These are phyloP conservation scores for Pristiophorus japonicus DNA, from an alignment of 2,113 vertebrate species.

Conservation along the genomic window DNA sequence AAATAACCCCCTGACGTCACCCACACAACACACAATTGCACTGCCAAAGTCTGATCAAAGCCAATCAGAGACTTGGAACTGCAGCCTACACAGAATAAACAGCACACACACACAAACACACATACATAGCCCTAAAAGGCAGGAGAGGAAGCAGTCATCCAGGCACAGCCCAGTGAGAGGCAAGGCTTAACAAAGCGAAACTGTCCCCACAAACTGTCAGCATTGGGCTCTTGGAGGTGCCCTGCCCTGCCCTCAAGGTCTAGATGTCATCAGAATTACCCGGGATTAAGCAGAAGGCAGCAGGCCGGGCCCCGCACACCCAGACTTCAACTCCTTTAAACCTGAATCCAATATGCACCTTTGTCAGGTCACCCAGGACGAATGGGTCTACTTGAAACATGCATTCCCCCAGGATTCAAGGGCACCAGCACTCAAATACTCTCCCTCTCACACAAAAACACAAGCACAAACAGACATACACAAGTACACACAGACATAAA, in stretches of 20 bases:
- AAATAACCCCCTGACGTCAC: constrained; percentile 40
- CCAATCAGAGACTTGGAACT: not conserved
- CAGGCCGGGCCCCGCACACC: not conserved
- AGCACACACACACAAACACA: not conserved
- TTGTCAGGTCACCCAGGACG: not conserved
- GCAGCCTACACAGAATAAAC: constrained; percentile 20
- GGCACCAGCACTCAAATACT: not conserved
- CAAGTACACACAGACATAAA: not conserved
- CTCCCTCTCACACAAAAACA: not conserved
- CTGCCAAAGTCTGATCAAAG: constrained; percentile 14
- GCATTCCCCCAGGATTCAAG: not conserved
- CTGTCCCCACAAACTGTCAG: not conserved
- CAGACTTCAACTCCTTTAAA: not conserved
- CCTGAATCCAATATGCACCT: not conserved
- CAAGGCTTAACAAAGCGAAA: not conserved
- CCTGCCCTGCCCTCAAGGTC: not conserved
- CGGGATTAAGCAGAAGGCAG: not conserved
- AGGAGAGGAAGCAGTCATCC: not conserved
- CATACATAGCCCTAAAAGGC: constrained; percentile 22
- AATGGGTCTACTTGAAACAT: not conserved
- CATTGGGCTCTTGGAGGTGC: not conserved
- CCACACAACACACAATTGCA: not conserved
- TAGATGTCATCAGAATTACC: not conserved
- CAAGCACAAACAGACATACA: not conserved
- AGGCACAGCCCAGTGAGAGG: not conserved